These are phyloP conservation scores for Drosophila funebris DNA, from an alignment of 1,140 invertebrate genomes.

Conservation along the genomic window DNA sequence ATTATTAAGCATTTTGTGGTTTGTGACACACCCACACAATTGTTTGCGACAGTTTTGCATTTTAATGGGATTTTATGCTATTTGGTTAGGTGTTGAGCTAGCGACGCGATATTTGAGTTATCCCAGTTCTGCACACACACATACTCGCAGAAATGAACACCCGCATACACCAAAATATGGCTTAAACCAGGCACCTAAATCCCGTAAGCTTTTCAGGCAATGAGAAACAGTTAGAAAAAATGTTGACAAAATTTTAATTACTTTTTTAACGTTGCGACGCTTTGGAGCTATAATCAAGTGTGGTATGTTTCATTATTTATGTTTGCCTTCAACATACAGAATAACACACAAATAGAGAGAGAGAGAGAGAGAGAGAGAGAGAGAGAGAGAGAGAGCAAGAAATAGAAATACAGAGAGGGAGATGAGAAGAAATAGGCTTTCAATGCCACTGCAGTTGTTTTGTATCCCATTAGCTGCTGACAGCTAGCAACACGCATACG, in stretches of 20 bases:
- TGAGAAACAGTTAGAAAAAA: constrained; percentile 39
- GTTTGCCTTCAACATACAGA: constrained; percentile 54
- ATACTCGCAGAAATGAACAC: neutral
- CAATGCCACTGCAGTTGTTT: constrained; percentile 32
- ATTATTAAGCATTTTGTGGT: constrained; percentile 63
- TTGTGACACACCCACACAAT: constrained; percentile 8
- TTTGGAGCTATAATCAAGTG: constrained; percentile 70
- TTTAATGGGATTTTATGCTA: constrained; percentile 42
- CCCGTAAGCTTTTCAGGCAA: neutral
- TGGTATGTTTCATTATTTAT: constrained; percentile 77
- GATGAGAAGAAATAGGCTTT: neutral
- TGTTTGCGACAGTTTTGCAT: constrained; percentile 39
- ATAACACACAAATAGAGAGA: constrained; percentile 12
- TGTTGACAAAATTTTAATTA: constrained; percentile 81
- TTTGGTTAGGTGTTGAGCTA: constrained; percentile 36
- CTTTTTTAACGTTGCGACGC: constrained; percentile 61
- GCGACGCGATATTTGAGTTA: constrained; percentile 11
- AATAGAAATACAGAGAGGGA: too few relatives aligned
- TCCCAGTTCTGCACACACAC: constrained; percentile 4
- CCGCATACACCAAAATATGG: constrained; percentile 18
- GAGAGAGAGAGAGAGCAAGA: constrained; percentile 17
- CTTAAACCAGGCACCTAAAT: constrained; percentile 26
- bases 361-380: neutral
- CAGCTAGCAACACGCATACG: constrained; percentile 70
- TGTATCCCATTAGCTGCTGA: constrained; percentile 55